A percentile compares a stretch with the other conserved stretches of the same genome.
Evolutionary conservation across 2,797 vertebrate species (phyloP).

Genomic region (Macroramphosus scolopax): DNA sequence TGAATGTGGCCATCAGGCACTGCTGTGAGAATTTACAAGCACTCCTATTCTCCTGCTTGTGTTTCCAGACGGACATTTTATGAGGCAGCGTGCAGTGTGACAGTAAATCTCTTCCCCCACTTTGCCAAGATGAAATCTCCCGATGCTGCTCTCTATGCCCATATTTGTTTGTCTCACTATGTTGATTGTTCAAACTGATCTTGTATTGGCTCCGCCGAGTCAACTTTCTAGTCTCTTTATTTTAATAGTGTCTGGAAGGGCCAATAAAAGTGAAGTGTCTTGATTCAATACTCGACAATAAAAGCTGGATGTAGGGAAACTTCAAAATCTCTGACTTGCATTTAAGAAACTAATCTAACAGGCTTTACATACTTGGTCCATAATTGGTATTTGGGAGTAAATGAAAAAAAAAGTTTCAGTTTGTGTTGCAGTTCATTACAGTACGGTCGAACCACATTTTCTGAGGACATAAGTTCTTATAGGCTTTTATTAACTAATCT

Average conservation of each 20-base stretch:
- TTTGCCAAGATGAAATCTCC: slow-evolving; percentile 70
- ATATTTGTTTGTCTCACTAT: slow-evolving; percentile 64
- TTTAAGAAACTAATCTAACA: slow-evolving; percentile 62
- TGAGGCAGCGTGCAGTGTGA: slow-evolving; percentile 77
- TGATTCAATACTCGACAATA: slow-evolving; percentile 67
- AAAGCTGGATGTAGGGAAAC: slow-evolving; percentile 62
- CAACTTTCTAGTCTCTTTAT: slow-evolving; percentile 69
- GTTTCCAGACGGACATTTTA: slow-evolving; percentile 89
- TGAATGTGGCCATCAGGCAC: slow-evolving; percentile 85
- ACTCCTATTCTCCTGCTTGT: slow-evolving; percentile 67
- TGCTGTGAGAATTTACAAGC: slow-evolving; percentile 90
- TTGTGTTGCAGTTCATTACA: too few species aligned
- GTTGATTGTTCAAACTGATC: slow-evolving; percentile 54
- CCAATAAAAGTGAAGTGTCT: slow-evolving; percentile 69
- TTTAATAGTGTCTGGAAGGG: slow-evolving; percentile 76
- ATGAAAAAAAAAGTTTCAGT: slow-evolving; percentile 26
- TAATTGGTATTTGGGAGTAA: slow-evolving; percentile 62
- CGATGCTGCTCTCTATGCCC: slow-evolving; percentile 44
- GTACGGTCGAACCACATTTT: too few species aligned
- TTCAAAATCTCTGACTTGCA: slow-evolving; percentile 66
- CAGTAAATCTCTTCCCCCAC: slow-evolving; percentile 82
- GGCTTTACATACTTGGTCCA: slow-evolving; percentile 51
- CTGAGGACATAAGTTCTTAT: too few species aligned
- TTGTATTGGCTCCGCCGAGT: slow-evolving; percentile 62
- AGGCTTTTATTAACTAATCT: too few species aligned